These are phyloP conservation scores for Semaprochilodus insignis DNA, from an alignment of 2,797 vertebrate genomes.

Conservation along the genomic window DNA sequence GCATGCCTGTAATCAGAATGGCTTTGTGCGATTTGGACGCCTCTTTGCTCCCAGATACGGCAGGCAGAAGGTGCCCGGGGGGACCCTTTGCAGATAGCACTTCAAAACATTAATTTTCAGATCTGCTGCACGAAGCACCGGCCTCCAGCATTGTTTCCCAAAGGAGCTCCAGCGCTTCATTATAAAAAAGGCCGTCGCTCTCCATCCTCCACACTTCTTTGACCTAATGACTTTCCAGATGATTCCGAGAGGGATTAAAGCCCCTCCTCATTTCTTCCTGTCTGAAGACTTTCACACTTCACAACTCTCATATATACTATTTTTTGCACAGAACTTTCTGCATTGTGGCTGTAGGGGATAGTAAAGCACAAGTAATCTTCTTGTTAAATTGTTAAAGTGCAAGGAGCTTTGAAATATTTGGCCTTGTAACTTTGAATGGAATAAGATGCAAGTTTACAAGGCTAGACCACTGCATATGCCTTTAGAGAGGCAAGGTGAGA, in stretches of 20 bases:
- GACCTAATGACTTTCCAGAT: constrained; percentile 80
- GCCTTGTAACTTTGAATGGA: neutral
- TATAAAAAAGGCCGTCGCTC: constrained; percentile 73
- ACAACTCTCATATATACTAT: constrained; percentile 58
- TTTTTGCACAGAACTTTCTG: constrained; percentile 49
- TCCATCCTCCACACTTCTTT: constrained; percentile 76
- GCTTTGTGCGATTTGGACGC: constrained; percentile 67
- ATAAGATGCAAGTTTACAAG: neutral
- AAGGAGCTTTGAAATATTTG: neutral
- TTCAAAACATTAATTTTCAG: constrained; percentile 78
- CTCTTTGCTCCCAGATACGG: constrained; percentile 61
- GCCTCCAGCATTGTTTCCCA: constrained; percentile 75
- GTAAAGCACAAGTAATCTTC: constrained; percentile 18
- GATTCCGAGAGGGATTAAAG: constrained; percentile 68
- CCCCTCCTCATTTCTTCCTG: constrained; percentile 63
- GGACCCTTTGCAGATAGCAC: constrained; percentile 71
- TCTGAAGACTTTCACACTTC: constrained; percentile 53
- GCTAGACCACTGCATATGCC: constrained; percentile 8
- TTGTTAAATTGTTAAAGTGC: neutral
- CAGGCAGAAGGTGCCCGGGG: constrained; percentile 59
- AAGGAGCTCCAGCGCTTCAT: constrained; percentile 76
- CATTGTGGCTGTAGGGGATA: constrained; percentile 13
- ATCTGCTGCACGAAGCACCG: constrained; percentile 65
- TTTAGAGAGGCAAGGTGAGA: constrained; percentile 16
- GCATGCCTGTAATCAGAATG: constrained; percentile 68